A percentile compares a stretch with the other conserved stretches of the same genome.
These are phyloP conservation scores for Morbakka virulenta DNA, from an alignment of 30 jellyfish, hydroid and myxozoan species.

Conservation along the genomic window DNA sequence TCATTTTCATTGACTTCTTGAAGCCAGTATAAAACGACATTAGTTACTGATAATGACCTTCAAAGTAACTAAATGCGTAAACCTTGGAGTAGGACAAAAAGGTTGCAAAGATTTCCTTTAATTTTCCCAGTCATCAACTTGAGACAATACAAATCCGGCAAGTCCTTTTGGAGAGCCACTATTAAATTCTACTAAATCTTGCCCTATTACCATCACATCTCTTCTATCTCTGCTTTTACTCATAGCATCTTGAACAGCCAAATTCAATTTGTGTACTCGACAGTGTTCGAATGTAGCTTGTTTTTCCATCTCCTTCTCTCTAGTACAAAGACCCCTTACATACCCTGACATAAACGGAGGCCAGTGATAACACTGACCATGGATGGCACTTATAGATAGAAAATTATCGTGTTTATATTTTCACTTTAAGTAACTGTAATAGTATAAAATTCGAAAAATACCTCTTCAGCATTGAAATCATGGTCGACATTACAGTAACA, in stretches of 20 bases:
- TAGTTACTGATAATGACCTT: conserved; percentile 30
- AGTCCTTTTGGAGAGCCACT: conserved; percentile 34
- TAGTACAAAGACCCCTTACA: conserved; percentile 39
- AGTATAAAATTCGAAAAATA: conserved; percentile 27
- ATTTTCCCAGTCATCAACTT: neutral
- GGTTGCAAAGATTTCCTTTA: conserved; percentile 21
- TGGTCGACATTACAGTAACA: conserved; percentile 23
- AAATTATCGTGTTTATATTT: neutral
- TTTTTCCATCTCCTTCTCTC: conserved; percentile 21
- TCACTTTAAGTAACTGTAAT: conserved; percentile 33
- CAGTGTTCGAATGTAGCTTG: too few species aligned
- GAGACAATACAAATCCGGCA: conserved; percentile 20
- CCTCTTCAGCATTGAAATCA: conserved; percentile 23
- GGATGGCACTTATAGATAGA: conserved; percentile 18
- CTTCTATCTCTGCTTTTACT: neutral
- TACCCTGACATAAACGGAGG: conserved; percentile 50
- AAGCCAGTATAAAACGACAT: conserved; percentile 12
- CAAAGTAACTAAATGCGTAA: conserved; percentile 19
- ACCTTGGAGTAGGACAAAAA: conserved; percentile 41
- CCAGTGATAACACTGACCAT: conserved; percentile 54
- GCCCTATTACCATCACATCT: neutral
- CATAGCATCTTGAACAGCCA: conserved; percentile 28
- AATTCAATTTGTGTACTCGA: conserved; percentile 17
- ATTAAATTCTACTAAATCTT: conserved; percentile 6
- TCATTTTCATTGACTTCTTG: conserved; percentile 11